Evolutionary conservation across 1,140 invertebrate genomes (phyloP).

Genomic region (Proales similis): DNA sequence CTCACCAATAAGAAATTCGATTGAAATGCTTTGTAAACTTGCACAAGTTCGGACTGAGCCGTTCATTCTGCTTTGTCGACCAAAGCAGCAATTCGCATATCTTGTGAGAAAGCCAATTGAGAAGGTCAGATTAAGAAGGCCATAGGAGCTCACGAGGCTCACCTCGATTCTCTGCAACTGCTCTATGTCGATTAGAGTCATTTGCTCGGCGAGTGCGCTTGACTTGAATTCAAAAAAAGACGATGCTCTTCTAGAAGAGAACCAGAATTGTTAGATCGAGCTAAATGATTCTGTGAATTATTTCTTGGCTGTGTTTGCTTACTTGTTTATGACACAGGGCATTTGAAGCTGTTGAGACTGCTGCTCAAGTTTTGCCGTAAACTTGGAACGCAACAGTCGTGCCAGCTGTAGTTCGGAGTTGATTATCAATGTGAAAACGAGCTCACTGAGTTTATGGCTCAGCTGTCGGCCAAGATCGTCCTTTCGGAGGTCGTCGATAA

Average conservation of each 20-base stretch:
- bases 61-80: slow-evolving; percentile 93
- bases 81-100: slow-evolving; percentile 86
- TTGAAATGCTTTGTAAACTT: slow-evolving; percentile 98
- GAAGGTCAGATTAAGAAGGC: not conserved
- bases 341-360: not conserved
- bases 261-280: slow-evolving; percentile 47
- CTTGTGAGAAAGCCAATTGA: slow-evolving; percentile 42
- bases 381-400: slow-evolving; percentile 75
- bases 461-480: slow-evolving; percentile 10
- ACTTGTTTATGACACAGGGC: not conserved
- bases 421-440: slow-evolving; percentile 74
- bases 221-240: slow-evolving; percentile 81
- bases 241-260: slow-evolving; percentile 2
- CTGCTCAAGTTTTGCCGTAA: slow-evolving; percentile 74
- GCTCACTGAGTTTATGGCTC: slow-evolving; percentile 44
- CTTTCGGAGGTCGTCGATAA: slow-evolving; percentile 67
- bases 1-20: slow-evolving; percentile 93
- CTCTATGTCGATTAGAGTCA: slow-evolving; percentile 90
- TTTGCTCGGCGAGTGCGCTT: slow-evolving; percentile 85
- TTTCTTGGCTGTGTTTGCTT: not conserved
- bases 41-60: slow-evolving; percentile 87
- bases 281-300: slow-evolving; percentile 47
- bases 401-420: slow-evolving; percentile 77
- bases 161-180: slow-evolving; percentile 93
- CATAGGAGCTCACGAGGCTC: slow-evolving; percentile 23